Percentiles rank a stretch among this genome's conserved stretches.
Conservation (phyloP, 1,140 invertebrate genomes). For the Thereuonema tuberculata region DNA sequence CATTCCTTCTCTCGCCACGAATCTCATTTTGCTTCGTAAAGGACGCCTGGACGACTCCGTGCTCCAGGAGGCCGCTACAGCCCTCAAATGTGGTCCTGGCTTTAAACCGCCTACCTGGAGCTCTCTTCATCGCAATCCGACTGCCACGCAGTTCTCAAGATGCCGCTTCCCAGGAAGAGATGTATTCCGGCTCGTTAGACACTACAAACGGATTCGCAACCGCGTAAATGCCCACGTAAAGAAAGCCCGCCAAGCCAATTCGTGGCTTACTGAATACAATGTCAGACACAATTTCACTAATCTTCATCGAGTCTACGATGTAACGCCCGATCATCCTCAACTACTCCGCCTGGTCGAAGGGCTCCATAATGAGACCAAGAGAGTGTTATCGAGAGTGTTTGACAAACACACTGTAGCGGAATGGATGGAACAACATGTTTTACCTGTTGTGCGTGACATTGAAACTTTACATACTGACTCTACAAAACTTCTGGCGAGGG, state of each 20-base stretch:
- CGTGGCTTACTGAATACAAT: conserved; percentile 30
- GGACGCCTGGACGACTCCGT: conserved; percentile 13
- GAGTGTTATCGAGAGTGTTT: conserved; percentile 22
- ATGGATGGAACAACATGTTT: conserved; percentile 31
- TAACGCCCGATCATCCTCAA: conserved; percentile 8
- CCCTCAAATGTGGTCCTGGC: conserved; percentile 15
- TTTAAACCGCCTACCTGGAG: conserved; percentile 7
- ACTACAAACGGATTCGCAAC: conserved; percentile 13
- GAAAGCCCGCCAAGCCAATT: conserved; percentile 17
- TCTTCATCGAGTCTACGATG: conserved; percentile 23
- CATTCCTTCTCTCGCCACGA: conserved; percentile 49
- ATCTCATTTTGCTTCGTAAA: neutral
- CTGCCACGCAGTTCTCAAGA: conserved; percentile 38
- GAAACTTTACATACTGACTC: neutral
- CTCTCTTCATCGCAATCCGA: conserved; percentile 30
- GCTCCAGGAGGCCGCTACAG: conserved; percentile 9
- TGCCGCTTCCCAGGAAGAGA: conserved; percentile 22
- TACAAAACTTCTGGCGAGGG: neutral
- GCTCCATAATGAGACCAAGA: conserved; percentile 15
- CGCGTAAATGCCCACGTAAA: conserved; percentile 6
- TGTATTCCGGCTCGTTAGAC: conserved; percentile 14
- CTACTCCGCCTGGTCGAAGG: neutral
- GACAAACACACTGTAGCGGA: conserved; percentile 25
- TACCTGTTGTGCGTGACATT: conserved; percentile 15
- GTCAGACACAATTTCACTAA: conserved; percentile 25